Conservation (phyloP, 2,888 invertebrate species). For the Lamproptera curius region DNA sequence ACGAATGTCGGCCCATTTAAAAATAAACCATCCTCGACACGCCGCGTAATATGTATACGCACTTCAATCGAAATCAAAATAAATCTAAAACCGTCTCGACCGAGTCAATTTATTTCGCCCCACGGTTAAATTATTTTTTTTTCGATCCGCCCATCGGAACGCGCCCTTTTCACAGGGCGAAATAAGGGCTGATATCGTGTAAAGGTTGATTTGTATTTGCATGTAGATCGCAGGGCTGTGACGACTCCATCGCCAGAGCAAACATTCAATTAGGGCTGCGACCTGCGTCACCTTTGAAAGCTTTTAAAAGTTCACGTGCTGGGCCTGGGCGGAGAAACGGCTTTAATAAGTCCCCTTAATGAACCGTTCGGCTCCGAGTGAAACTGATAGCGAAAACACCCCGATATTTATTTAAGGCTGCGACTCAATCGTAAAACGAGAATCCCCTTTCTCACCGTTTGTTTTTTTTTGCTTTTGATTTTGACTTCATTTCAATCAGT, state of each 20-base stretch:
- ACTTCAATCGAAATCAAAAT: constrained; percentile 28
- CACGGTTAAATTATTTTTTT: constrained; percentile 25
- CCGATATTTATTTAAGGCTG: constrained; percentile 7
- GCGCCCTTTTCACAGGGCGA: constrained; percentile 20
- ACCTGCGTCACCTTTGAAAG: constrained; percentile 31
- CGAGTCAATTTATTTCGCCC: constrained; percentile 28
- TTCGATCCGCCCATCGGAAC: constrained; percentile 15
- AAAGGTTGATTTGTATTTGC: constrained; percentile 24
- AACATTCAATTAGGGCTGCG: constrained; percentile 42
- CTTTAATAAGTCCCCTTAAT: constrained; percentile 33
- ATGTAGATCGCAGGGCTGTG: constrained; percentile 29
- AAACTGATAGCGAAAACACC: constrained; percentile 14
- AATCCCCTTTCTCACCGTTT: too few species aligned
- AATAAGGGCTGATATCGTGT: constrained; percentile 26
- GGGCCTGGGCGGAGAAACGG: constrained; percentile 28
- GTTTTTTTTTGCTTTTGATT: too few species aligned
- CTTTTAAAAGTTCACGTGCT: constrained; percentile 29
- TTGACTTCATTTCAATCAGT: too few species aligned
- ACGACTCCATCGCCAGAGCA: constrained; percentile 30
- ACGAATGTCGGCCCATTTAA: constrained; percentile 1
- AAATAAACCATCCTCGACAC: constrained; percentile 6
- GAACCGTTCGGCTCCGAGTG: constrained; percentile 19
- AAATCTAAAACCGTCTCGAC: constrained; percentile 26
- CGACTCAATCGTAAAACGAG: background rate
- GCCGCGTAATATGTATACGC: constrained; percentile 8